Evolutionary conservation across 2,888 invertebrate genomes (phyloP).

Genomic region (Dorcus hopei): DNA sequence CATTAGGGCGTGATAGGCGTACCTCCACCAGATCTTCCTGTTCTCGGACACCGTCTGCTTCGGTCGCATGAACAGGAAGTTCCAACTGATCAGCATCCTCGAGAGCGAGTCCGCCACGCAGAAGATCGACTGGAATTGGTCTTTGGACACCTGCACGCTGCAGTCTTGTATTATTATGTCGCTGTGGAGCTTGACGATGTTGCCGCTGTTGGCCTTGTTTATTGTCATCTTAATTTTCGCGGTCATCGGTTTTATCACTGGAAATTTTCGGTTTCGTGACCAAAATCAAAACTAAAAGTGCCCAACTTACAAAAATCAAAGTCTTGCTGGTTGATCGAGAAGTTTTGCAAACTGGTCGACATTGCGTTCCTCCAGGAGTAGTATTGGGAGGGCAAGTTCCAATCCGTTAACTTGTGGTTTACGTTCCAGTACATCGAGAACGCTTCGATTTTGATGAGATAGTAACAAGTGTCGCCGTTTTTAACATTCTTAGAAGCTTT

Average conservation of each 20-base stretch:
- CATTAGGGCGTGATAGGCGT: slow-evolving; percentile 67
- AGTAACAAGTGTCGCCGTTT: slow-evolving; percentile 53
- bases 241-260: slow-evolving; percentile 76
- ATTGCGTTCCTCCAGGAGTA: slow-evolving; percentile 74
- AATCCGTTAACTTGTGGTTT: slow-evolving; percentile 50
- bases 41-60: slow-evolving; percentile 53
- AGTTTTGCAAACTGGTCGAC: slow-evolving; percentile 71
- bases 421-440: slow-evolving; percentile 77
- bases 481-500: slow-evolving; percentile 60
- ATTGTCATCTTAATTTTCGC: slow-evolving; percentile 75
- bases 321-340: slow-evolving; percentile 72
- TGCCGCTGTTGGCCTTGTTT: slow-evolving; percentile 55
- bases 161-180: slow-evolving; percentile 73
- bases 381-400: slow-evolving; percentile 58
- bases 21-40: slow-evolving; percentile 70
- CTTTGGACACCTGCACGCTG: slow-evolving; percentile 67
- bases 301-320: slow-evolving; percentile 73
- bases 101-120: slow-evolving; percentile 58
- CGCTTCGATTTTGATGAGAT: slow-evolving; percentile 73
- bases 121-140: slow-evolving; percentile 66
- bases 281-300: not conserved
- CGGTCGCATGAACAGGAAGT: slow-evolving; percentile 41
- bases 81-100: slow-evolving; percentile 67
- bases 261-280: slow-evolving; percentile 26
- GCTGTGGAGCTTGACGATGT: slow-evolving; percentile 59